Evolutionary conservation across 1,140 invertebrate species (phyloP).

Genomic region (Mylabris phalerata): DNA sequence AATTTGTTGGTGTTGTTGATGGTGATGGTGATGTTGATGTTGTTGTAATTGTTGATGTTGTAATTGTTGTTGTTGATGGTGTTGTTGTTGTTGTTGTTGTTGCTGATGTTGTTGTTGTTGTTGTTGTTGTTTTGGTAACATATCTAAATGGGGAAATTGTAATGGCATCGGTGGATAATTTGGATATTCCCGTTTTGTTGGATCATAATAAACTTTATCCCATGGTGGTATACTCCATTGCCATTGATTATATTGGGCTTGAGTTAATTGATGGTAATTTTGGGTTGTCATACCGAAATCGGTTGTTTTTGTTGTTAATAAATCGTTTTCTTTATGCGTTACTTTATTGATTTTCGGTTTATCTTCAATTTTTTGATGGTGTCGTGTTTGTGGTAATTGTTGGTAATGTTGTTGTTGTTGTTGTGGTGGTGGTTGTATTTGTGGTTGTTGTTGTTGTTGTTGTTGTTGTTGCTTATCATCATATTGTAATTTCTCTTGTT

Average conservation of each 20-base stretch:
- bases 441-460: constrained; percentile 9
- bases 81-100: not conserved
- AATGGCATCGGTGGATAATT: constrained; percentile 30
- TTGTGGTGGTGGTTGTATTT: constrained; percentile 23
- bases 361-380: constrained; percentile 32
- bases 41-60: too few relatives aligned
- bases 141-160: constrained; percentile 35
- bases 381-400: constrained; percentile 25
- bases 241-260: constrained; percentile 54
- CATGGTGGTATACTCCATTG: constrained; percentile 48
- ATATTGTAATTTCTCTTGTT: not conserved
- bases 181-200: constrained; percentile 32
- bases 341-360: constrained; percentile 23
- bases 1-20: constrained; percentile 5
- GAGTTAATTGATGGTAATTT: constrained; percentile 44
- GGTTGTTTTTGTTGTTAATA: constrained; percentile 45
- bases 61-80: too few relatives aligned
- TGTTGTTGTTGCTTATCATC: not conserved
- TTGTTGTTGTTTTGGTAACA: constrained; percentile 30
- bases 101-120: not conserved
- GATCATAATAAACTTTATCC: constrained; percentile 36
- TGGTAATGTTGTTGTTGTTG: constrained; percentile 27
- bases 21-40: too few relatives aligned
- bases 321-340: constrained; percentile 41
- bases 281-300: constrained; percentile 51